Evolutionary conservation across 1,140 invertebrate species (phyloP).

Genomic region (Parasteatoda tepidariorum): DNA sequence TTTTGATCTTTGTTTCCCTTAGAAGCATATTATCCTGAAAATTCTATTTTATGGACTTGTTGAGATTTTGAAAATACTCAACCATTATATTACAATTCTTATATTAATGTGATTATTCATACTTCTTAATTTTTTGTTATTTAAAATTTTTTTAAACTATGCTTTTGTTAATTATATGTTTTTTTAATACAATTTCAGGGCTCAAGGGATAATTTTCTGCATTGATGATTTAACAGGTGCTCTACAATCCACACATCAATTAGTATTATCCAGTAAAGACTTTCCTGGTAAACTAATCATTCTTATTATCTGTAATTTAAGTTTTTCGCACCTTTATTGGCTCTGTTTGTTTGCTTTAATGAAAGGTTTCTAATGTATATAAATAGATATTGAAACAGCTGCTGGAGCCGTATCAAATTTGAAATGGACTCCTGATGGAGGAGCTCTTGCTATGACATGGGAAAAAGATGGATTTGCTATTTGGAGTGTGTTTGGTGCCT

Average conservation of each 20-base stretch:
- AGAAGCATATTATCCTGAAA: too few relatives aligned
- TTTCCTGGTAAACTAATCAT: constrained; percentile 80
- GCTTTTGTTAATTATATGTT: background rate
- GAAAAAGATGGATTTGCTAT: constrained; percentile 87
- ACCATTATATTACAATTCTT: too few relatives aligned
- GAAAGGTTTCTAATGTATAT: constrained; percentile 65
- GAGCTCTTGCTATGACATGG: constrained; percentile 93
- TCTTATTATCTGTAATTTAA: constrained; percentile 1
- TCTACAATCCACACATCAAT: constrained; percentile 86
- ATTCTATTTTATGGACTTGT: too few relatives aligned
- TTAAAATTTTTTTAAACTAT: too few relatives aligned
- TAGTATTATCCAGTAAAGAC: constrained; percentile 88
- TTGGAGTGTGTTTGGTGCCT: constrained; percentile 96
- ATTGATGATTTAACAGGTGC: constrained; percentile 94
- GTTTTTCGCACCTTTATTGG: too few relatives aligned
- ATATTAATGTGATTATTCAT: too few relatives aligned
- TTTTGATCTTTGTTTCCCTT: too few relatives aligned
- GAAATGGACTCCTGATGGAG: constrained; percentile 93
- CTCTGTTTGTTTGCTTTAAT: too few relatives aligned
- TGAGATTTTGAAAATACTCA: too few relatives aligned
- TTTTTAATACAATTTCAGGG: too few relatives aligned
- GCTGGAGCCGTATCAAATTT: constrained; percentile 70
- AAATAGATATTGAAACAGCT: constrained; percentile 59
- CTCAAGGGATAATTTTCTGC: constrained; percentile 87
- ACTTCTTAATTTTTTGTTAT: too few relatives aligned